A percentile compares a stretch with the other conserved stretches of the same genome.
These are phyloP conservation scores for Synanceia verrucosa DNA, from an alignment of 2,797 vertebrate species.

Conservation along the genomic window DNA sequence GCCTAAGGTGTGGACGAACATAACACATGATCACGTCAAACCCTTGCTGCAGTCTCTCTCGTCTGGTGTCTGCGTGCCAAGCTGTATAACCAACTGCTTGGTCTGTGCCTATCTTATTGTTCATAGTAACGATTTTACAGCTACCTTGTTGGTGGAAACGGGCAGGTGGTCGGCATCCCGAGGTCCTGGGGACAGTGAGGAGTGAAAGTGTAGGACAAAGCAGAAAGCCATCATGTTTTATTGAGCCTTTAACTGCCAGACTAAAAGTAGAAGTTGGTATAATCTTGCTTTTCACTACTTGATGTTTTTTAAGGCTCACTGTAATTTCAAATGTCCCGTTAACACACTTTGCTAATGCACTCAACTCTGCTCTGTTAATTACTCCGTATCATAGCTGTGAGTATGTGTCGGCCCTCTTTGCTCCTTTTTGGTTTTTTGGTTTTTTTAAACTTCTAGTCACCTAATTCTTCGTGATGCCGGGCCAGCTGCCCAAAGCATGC, in stretches of 20 bases:
- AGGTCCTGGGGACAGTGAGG: slow-evolving; percentile 72
- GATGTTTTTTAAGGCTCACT: not conserved
- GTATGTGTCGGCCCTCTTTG: slow-evolving; percentile 14
- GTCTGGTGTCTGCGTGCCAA: slow-evolving; percentile 99
- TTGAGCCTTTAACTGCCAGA: slow-evolving; percentile 1
- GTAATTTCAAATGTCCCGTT: slow-evolving; percentile 17
- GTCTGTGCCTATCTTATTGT: slow-evolving; percentile 99
- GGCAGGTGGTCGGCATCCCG: slow-evolving; percentile 87
- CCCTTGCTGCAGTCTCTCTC: slow-evolving; percentile 99
- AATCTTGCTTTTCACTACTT: not conserved
- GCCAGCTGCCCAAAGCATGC: slow-evolving; percentile 94
- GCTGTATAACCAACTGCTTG: slow-evolving; percentile 99
- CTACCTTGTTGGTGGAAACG: slow-evolving; percentile 78
- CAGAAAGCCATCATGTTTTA: not conserved
- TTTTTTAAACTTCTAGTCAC: slow-evolving; percentile 64
- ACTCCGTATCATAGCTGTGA: slow-evolving; percentile 26
- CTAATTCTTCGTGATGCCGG: slow-evolving; percentile 86
- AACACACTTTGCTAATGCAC: slow-evolving; percentile 74
- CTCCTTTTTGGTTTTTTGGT: no score
- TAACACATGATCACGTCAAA: slow-evolving; percentile 99
- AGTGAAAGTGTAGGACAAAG: not conserved
- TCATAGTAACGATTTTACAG: slow-evolving; percentile 95
- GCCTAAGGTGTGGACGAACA: slow-evolving; percentile 99
- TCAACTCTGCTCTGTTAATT: slow-evolving; percentile 58
- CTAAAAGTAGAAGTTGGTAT: not conserved